Evolutionary conservation across 2,797 vertebrate genomes (phyloP).

Genomic region (Pseudotriccus pelzelni): DNA sequence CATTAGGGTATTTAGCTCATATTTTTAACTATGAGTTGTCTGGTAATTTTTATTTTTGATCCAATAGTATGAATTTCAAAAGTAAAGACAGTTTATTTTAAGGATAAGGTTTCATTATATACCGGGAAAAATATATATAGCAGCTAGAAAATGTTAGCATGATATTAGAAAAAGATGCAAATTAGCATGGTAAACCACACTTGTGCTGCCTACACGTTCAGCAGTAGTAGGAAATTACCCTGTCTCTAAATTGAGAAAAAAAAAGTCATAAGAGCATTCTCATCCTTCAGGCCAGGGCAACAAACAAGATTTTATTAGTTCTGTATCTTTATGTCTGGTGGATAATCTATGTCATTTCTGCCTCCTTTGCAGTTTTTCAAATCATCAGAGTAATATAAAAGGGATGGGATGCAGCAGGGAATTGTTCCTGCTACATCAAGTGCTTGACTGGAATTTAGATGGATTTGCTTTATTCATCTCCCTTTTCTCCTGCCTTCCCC

Average conservation of each 20-base stretch:
- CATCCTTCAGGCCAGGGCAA: not conserved
- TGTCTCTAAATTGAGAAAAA: not conserved
- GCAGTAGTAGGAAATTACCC: not conserved
- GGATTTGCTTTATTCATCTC: not conserved
- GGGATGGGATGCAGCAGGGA: not conserved
- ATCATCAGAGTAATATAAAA: not conserved
- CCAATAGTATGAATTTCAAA: not conserved
- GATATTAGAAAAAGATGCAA: not conserved
- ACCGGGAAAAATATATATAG: not conserved
- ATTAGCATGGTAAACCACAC: not conserved
- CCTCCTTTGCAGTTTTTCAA: not conserved
- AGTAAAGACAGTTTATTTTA: not conserved
- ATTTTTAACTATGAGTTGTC: not conserved
- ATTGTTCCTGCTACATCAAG: not conserved
- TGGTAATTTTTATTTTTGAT: not conserved
- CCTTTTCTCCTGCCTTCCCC: not conserved
- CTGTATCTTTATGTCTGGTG: not conserved
- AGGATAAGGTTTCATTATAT: not conserved
- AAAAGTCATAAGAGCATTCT: not conserved
- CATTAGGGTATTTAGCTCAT: not conserved
- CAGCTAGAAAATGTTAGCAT: not conserved
- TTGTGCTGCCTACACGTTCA: not conserved
- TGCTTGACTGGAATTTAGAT: not conserved
- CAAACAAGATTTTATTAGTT: not conserved
- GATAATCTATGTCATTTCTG: not conserved